Base-by-base conservation (phyloP, 1,140 invertebrate genomes). In the Trachelipus rathkii region DNA sequence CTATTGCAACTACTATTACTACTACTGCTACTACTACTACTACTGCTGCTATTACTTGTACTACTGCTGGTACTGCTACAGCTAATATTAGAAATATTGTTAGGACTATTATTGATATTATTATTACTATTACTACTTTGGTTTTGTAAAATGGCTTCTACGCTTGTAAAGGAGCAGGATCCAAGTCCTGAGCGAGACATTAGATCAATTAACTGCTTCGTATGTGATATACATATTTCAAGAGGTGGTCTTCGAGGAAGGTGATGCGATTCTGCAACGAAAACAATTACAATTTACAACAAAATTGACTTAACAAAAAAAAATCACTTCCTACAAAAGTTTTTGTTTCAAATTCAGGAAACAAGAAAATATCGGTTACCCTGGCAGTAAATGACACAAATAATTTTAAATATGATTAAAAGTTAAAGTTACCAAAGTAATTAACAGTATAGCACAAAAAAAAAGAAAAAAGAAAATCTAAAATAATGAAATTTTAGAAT, bases 181-280 rank as follows among this genome's bases (percentile, higher is more conserved):
- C 95, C 95, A 75, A 97, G 89, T 74, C 93, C 94, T 73, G 91
- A 89, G 83, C 90, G 91, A 68, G 94, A 92, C 93, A 97, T 97
- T 78, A 96, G 86, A 77, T 90, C 91, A 80, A 97, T 89, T 81
- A 97, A 89, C 85, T 95, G 91, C 81, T 91, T 90, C 21, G 95
- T 92, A 85, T 98, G 96, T 79, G 92, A 91, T 83, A 95, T 90
- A 82, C 94, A 92, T 80, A 95, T 90, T 88, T 98, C 95, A 82
- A 98, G 87, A 7, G 95, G 93, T 66, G 96, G 95, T 81, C 92
- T 90, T 83, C 93, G 90, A 72, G 93, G 91, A 86, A 95, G 44
- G 23, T 75, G 53, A 33, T 71, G 75, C 15, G 75, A 76, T 50
- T 71, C 68, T 71, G 46, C 7, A 23, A n/a, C 8, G 8, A 15